These are phyloP conservation scores for Campylomormyrus tamandua DNA, from an alignment of 2,113 vertebrate genomes.

Conservation along the genomic window DNA sequence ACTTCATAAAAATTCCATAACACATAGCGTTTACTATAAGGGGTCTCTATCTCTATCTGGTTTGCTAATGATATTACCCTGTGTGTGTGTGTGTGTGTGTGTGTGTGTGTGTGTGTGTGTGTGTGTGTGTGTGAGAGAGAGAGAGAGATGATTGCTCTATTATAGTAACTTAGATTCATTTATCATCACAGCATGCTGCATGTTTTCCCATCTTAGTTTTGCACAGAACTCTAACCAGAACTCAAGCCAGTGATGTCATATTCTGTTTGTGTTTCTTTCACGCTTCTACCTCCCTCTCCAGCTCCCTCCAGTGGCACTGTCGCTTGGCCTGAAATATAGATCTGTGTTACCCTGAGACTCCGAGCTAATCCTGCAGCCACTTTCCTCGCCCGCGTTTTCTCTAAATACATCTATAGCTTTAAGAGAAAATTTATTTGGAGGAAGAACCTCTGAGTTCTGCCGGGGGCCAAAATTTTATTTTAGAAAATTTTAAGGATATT, in stretches of 20 bases:
- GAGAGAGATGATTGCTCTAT: background rate
- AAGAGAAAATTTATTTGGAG: background rate
- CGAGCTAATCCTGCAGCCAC: background rate
- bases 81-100: background rate
- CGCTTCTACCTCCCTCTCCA: background rate
- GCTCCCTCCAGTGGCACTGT: background rate
- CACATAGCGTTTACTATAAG: background rate
- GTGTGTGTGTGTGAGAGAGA: too few relatives aligned
- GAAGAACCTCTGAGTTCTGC: background rate
- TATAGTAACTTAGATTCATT: background rate
- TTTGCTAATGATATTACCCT: background rate
- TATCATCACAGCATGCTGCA: background rate
- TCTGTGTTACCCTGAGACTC: background rate
- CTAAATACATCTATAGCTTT: background rate
- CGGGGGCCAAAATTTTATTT: background rate
- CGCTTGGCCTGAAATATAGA: background rate
- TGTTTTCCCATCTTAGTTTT: background rate
- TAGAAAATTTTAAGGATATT: background rate
- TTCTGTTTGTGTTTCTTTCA: background rate
- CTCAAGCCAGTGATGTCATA: background rate
- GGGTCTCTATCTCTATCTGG: background rate
- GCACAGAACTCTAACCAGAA: background rate
- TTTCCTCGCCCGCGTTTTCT: background rate
- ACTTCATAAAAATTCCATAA: background rate
- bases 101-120: background rate